Base-by-base conservation (phyloP, 2,113 vertebrate genomes). In the Thalassoma bifasciatum region DNA sequence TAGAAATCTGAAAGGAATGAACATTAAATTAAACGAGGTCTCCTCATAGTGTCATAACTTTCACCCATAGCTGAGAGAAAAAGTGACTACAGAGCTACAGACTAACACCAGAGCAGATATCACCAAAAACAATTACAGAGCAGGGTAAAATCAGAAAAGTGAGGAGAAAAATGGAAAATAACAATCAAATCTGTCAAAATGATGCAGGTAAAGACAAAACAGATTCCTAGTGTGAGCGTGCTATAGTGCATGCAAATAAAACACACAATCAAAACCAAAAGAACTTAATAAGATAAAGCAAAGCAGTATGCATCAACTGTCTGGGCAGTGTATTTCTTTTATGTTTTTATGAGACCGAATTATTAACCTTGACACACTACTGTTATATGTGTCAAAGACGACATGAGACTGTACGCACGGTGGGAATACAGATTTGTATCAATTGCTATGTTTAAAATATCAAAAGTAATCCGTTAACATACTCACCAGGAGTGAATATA, bases 1-100 rank as follows among this genome's bases (percentile, higher is more conserved):
- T 89, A n/a, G 93, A 76, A 72, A 94, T 81, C 97, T 98, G 83
- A 81, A 66, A 83, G 66, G 58, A 75, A 60, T 61, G 67, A 75
- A 77, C 72, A 65, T 77, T 87, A 47, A 6, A 30, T 4, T 4
- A 30, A 30, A 30, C 87, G 70, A 81, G 66, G 87, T 88, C 88
- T 72, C 79, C 85, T 11, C 46, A 57, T 84, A 84, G 87, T 71
- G 91, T 84, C 76, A 56, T 63, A 66, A 42, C 52, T 64, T 84
- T 78, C 60, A 66, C 71, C 56, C 57, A 51, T 36, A 79, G 52
- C 75, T 82, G 69, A 83, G 66, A 64, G 71, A 50, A 17, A 46
- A 40, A 74, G 24, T 54, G 38, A 64, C 52, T 68, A 56, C 47
- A 49, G 60, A 70, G 30, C 30, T 6, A 30, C 3, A 30, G 30